Evolutionary conservation across 2,113 vertebrate genomes (phyloP), one percentile per base, ranked within the genome.

Genomic region (Manacus vitellinus): DNA sequence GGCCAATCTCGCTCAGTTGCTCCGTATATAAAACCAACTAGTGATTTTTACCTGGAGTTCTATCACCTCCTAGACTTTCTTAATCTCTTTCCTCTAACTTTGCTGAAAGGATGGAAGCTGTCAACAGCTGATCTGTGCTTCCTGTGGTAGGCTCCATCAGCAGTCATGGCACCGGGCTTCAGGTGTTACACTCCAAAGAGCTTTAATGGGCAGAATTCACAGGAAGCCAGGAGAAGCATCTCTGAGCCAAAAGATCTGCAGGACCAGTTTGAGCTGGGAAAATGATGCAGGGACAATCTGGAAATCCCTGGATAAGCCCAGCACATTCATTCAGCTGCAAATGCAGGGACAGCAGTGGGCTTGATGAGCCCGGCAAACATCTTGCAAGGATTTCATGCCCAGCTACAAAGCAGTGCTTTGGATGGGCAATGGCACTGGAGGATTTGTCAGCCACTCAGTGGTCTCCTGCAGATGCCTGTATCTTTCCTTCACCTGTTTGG

Each of bases 301-400:
- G 33, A 44, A 61, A 70, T 14, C 18, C 37, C 22, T 33, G 14
- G 17, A 27, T 16, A 22, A 77, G 13, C 5, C 10, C 31, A 61
- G 9, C 9, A 12, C 6, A 19, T 22, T 22, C 8, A 22, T 52
- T 68, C 33, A 71, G 6, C 5, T 80, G 19, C 0, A 1, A 55
- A 25, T 8, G 8, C 14, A n/a, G 33, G 10, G 14, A 5, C 20
- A 47, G 30, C 15, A 33, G 9, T 17, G 21, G 37, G 31, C 15
- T 41, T 0, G 1, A 71, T 12, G 11, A 41, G 30, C 25, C 22
- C 14, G 1, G 3, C 3, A 22, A 61, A 18, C 12, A 59, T 30
- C 30, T 17, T 63, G 41, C 5, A 35, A 58, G 5, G 23, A 44
- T 58, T 58, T 35, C 24, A 46, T 35, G 18, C 14, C 33, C 33